Conservation (phyloP, 1,140 invertebrate species). For the Hylyphantes graminicola region DNA sequence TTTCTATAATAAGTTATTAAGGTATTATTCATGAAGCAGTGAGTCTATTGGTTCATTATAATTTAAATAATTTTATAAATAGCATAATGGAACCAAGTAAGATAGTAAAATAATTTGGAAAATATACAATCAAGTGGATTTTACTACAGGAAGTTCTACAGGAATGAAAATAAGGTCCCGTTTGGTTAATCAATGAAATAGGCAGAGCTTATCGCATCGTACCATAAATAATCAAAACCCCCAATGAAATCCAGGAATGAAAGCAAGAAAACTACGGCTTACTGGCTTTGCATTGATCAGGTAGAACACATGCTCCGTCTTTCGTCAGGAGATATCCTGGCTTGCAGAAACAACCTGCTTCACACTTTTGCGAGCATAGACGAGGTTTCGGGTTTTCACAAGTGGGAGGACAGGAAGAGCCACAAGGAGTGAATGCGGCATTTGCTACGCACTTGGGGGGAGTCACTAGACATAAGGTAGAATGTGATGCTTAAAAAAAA, state of each 20-base stretch:
- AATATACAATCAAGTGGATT: background rate
- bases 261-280: too few relatives aligned
- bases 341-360: conserved; percentile 2
- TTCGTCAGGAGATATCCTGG: conserved; percentile 5
- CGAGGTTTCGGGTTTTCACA: background rate
- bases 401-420: conserved; percentile 18
- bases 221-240: background rate
- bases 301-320: background rate
- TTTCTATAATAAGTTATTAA: background rate
- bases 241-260: too few relatives aligned
- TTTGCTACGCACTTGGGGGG: background rate
- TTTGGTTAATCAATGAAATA: background rate
- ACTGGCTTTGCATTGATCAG: background rate
- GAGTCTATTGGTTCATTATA: too few relatives aligned
- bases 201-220: background rate
- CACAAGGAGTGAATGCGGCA: conserved; percentile 8
- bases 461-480: background rate
- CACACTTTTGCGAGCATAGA: background rate
- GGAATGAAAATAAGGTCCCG: background rate
- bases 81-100: background rate
- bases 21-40: too few relatives aligned
- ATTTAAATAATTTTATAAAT: background rate
- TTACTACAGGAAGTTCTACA: background rate
- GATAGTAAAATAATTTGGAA: background rate
- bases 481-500: background rate